These are phyloP conservation scores for Hydrophis major DNA, from an alignment of 2,797 vertebrate genomes.

Conservation along the genomic window DNA sequence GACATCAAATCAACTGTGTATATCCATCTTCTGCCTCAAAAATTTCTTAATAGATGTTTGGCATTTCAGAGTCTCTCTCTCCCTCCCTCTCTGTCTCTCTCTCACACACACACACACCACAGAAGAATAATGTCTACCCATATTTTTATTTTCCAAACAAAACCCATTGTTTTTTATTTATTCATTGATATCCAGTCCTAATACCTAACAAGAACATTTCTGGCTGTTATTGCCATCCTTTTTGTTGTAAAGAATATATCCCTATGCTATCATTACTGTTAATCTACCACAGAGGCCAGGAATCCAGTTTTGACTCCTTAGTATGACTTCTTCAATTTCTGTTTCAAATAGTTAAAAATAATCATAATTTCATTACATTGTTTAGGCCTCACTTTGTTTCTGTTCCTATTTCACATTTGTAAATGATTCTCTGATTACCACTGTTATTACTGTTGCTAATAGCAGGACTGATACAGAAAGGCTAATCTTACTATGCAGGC, in stretches of 20 bases:
- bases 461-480: not conserved
- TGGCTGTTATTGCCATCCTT: not conserved
- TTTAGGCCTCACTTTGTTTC: not conserved
- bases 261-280: not conserved
- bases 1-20: not conserved
- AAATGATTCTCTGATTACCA: not conserved
- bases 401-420: not conserved
- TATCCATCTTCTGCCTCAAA: slow-evolving; percentile 16
- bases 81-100: not conserved
- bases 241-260: not conserved
- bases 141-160: not conserved
- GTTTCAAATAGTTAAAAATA: not conserved
- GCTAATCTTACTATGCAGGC: not conserved
- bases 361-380: not conserved
- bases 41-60: slow-evolving; percentile 18
- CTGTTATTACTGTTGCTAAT: not conserved
- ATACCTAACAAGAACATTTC: not conserved
- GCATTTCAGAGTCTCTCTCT: not conserved
- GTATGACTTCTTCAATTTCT: not conserved
- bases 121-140: too few species aligned
- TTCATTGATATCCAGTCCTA: not conserved
- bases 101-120: not conserved
- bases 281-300: not conserved
- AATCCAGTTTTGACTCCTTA: not conserved
- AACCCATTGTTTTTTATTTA: not conserved